Conservation (phyloP, 2,888 invertebrate genomes). For the Parasteatoda lunata region DNA sequence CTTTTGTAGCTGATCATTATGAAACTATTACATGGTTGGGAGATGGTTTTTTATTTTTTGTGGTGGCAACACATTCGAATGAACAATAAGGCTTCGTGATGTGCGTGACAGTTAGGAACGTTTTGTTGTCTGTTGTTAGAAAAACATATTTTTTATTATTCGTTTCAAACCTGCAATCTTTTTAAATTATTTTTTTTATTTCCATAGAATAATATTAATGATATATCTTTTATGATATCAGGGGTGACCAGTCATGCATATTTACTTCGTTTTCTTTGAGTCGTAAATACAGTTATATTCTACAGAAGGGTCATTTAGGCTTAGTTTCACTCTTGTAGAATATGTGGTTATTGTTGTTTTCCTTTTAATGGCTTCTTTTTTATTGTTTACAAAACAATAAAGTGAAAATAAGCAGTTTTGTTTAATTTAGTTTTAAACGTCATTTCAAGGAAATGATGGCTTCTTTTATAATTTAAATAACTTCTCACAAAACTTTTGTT, state of each 20-base stretch:
- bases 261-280: conserved; percentile 21
- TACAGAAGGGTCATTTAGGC: conserved; percentile 14
- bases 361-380: too few species aligned
- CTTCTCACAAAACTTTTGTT: too few species aligned
- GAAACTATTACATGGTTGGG: conserved; percentile 54
- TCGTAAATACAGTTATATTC: conserved; percentile 46
- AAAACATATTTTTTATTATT: background rate
- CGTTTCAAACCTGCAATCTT: conserved; percentile 14
- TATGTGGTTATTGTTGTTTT: background rate
- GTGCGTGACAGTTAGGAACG: conserved; percentile 44
- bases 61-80: conserved; percentile 25
- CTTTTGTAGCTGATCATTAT: conserved; percentile 58
- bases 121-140: conserved; percentile 29
- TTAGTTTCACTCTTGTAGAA: conserved; percentile 11
- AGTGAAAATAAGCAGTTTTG: too few species aligned
- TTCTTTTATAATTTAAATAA: too few species aligned
- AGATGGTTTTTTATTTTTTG: conserved; percentile 38
- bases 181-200: conserved; percentile 40
- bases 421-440: too few species aligned
- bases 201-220: conserved; percentile 50
- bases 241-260: conserved; percentile 51
- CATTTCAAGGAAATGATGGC: too few species aligned
- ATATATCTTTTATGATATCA: conserved; percentile 37
- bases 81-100: conserved; percentile 61
- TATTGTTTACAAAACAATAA: too few species aligned